These are phyloP conservation scores for Drosophila guanche DNA, from an alignment of 1,140 invertebrate genomes.

Conservation along the genomic window DNA sequence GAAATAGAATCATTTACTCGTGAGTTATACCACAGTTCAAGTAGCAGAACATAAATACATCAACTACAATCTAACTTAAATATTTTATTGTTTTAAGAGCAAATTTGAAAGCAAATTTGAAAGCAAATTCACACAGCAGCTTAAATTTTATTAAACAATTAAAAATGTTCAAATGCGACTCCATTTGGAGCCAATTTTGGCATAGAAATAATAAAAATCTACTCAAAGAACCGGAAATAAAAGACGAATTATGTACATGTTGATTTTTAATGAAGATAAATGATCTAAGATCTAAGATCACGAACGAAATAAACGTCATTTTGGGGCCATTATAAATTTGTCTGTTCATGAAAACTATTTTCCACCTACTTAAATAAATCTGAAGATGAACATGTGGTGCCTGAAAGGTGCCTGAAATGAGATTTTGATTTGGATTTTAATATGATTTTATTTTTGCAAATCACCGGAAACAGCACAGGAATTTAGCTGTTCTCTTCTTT, in stretches of 20 bases:
- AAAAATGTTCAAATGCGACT: no score
- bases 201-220: no score
- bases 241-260: background rate
- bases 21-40: background rate
- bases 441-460: conserved; percentile 32
- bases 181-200: no score
- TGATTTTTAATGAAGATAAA: conserved; percentile 9
- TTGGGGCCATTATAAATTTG: conserved; percentile 26
- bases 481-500: conserved; percentile 18
- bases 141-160: no score
- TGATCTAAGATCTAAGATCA: conserved; percentile 10
- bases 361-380: conserved; percentile 23
- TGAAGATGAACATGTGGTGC: background rate
- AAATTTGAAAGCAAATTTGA: no score
- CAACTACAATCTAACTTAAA: no score
- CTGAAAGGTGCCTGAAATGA: background rate
- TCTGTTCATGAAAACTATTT: conserved; percentile 9
- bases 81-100: no score
- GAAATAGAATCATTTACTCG: background rate
- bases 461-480: conserved; percentile 52
- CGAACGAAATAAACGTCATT: conserved; percentile 22
- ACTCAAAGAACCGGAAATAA: no score
- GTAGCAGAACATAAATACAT: no score
- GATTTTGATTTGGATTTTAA: conserved; percentile 8
- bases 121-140: no score